A percentile compares a stretch with the other conserved stretches of the same genome.
phyloP scores from a whole-genome alignment of 2,113 vertebrate species.

The Chloropsis cyanopogon region DNA sequence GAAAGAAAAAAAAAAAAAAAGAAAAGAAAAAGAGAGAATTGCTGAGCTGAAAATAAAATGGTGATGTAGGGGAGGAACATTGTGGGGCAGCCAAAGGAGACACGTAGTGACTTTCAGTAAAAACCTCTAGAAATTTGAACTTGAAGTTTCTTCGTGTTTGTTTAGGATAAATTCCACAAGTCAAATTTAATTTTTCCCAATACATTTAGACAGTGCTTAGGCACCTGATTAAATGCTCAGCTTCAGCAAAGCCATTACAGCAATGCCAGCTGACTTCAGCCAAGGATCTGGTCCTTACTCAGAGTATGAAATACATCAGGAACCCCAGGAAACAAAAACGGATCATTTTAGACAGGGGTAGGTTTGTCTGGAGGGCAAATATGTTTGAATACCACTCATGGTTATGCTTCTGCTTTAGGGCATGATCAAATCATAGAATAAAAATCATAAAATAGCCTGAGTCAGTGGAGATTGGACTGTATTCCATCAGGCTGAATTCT shows the following conservation, averaged over 20 bases:
- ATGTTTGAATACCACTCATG: neutral
- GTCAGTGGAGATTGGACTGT: neutral
- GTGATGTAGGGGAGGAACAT: neutral
- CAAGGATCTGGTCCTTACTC: neutral
- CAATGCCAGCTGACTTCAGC: neutral
- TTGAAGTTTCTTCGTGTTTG: neutral
- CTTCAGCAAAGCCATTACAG: neutral
- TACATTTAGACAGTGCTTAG: neutral
- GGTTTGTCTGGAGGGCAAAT: neutral
- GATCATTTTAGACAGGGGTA: neutral
- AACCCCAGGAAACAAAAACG: neutral
- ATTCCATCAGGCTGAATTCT: neutral
- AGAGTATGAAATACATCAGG: accelerated
- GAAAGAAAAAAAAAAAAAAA: neutral
- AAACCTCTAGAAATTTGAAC: neutral
- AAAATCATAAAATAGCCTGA: neutral
- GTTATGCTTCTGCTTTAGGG: neutral
- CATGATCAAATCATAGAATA: neutral
- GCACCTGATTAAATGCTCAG: neutral
- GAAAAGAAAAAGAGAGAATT: neutral
- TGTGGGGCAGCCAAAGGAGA: neutral
- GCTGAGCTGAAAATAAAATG: constrained; percentile 58
- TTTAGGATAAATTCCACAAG: neutral
- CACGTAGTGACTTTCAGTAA: neutral
- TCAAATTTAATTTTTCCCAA: neutral